A percentile compares a stretch with the other conserved stretches of the same genome.
phyloP scores from a whole-genome alignment of 1,140 invertebrate species.

The Colletes latitarsis region DNA sequence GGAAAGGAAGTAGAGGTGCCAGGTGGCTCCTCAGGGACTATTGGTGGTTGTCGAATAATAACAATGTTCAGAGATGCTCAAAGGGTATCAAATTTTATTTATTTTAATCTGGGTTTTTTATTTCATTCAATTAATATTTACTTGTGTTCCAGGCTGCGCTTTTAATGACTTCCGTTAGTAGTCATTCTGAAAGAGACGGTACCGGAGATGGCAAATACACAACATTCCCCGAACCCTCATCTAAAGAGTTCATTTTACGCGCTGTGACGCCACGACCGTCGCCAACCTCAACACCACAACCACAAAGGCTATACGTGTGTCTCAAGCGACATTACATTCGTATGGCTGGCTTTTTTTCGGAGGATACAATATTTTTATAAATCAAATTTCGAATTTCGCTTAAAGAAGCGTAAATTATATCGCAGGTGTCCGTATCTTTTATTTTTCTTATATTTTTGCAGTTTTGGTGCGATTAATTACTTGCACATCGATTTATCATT shows the following conservation, averaged over 20 bases:
- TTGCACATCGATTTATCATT: too few relatives aligned
- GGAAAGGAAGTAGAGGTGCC: conserved; percentile 83
- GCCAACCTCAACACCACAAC: conserved; percentile 83
- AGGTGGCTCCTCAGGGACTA: conserved; percentile 81
- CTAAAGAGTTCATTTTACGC: conserved; percentile 87
- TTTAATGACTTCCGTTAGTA: conserved; percentile 69
- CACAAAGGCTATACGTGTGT: conserved; percentile 86
- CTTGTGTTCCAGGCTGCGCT: conserved; percentile 72
- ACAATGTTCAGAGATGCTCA: conserved; percentile 84
- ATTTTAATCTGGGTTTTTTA: not conserved
- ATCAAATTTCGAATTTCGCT: not conserved
- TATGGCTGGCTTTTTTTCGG: conserved; percentile 87
- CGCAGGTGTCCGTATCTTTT: not conserved
- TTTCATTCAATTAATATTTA: not conserved
- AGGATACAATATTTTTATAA: conserved; percentile 86
- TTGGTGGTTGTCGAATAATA: conserved; percentile 83
- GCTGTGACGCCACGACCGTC: conserved; percentile 84
- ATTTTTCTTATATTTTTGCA: not conserved
- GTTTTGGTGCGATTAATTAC: not conserved
- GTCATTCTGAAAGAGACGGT: conserved; percentile 54
- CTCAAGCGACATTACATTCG: conserved; percentile 85
- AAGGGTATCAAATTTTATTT: conserved; percentile 72
- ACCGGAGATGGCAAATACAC: conserved; percentile 64
- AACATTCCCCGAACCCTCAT: conserved; percentile 82
- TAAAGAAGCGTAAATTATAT: not conserved